Evolutionary conservation across 2,113 vertebrate species (phyloP).

Genomic region (Proteles cristata): DNA sequence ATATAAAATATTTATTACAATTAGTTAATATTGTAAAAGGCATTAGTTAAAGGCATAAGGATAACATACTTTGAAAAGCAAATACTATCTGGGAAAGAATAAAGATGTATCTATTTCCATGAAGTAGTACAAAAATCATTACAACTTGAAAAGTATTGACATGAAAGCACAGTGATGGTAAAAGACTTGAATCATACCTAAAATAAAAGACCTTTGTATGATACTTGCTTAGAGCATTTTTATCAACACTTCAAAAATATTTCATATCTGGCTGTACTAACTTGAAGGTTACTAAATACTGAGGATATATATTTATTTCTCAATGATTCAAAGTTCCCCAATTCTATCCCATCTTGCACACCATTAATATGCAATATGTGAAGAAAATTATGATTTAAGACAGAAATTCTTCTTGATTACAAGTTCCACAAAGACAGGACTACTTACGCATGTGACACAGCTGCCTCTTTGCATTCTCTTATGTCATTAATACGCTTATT

Average conservation of each 20-base stretch:
- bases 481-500: slow-evolving; percentile 99
- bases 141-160: background rate
- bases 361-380: background rate
- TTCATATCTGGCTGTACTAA: background rate
- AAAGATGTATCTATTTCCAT: background rate
- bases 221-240: background rate
- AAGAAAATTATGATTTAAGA: slow-evolving; percentile 49
- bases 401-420: slow-evolving; percentile 19
- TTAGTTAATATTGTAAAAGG: background rate
- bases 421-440: background rate
- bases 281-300: background rate
- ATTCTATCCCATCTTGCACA: background rate
- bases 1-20: slow-evolving; percentile 27
- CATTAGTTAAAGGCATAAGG: background rate
- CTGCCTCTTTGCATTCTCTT: slow-evolving; percentile 98
- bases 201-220: background rate
- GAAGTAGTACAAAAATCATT: background rate
- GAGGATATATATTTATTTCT: background rate
- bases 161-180: background rate
- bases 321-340: background rate
- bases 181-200: background rate
- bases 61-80: background rate
- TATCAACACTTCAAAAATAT: slow-evolving; percentile 37
- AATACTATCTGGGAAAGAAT: background rate
- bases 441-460: slow-evolving; percentile 97